Evolutionary conservation across 2,888 invertebrate genomes (phyloP).

Genomic region (Hirtodrosophila alboralis): DNA sequence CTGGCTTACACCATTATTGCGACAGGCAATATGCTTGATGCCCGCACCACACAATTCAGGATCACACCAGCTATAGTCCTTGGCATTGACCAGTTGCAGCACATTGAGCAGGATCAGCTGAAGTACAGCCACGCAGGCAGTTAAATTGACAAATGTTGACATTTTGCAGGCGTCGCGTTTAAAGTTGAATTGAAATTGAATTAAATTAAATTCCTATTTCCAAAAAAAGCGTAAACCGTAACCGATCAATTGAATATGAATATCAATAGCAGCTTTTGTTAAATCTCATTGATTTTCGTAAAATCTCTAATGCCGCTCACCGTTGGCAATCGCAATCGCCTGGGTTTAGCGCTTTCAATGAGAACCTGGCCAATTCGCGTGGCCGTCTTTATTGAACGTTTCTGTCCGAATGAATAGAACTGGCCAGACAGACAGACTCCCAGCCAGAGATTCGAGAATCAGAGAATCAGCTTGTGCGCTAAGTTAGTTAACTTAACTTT

Average conservation of each 20-base stretch:
- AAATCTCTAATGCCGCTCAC: slow-evolving; percentile 7
- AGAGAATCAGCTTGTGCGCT: slow-evolving; percentile 42
- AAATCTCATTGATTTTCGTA: slow-evolving; percentile 49
- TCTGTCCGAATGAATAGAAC: slow-evolving; percentile 74
- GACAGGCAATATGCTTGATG: slow-evolving; percentile 79
- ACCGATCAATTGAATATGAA: slow-evolving; percentile 7
- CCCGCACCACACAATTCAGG: slow-evolving; percentile 68
- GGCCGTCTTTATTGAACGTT: slow-evolving; percentile 79
- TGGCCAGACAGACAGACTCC: slow-evolving; percentile 70
- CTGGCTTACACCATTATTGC: slow-evolving; percentile 78
- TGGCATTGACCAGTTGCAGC: slow-evolving; percentile 35
- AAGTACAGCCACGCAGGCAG: slow-evolving; percentile 53
- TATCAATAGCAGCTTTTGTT: slow-evolving; percentile 11
- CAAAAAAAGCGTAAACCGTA: neutral
- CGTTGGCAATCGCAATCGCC: slow-evolving; percentile 20
- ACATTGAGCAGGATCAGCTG: slow-evolving; percentile 38
- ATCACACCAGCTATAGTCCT: slow-evolving; percentile 79
- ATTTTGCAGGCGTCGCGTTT: slow-evolving; percentile 33
- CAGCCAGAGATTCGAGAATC: slow-evolving; percentile 30
- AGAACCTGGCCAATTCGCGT: slow-evolving; percentile 61
- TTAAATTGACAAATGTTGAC: slow-evolving; percentile 32
- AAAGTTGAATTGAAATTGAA: too few species aligned
- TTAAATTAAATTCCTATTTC: too few species aligned
- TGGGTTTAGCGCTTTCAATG: slow-evolving; percentile 53
- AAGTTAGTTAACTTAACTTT: slow-evolving; percentile 43